Evolutionary conservation across 1,140 invertebrate species (phyloP), one percentile per base, ranked within the genome.

Genomic region (Trigoniulus corallinus): DNA sequence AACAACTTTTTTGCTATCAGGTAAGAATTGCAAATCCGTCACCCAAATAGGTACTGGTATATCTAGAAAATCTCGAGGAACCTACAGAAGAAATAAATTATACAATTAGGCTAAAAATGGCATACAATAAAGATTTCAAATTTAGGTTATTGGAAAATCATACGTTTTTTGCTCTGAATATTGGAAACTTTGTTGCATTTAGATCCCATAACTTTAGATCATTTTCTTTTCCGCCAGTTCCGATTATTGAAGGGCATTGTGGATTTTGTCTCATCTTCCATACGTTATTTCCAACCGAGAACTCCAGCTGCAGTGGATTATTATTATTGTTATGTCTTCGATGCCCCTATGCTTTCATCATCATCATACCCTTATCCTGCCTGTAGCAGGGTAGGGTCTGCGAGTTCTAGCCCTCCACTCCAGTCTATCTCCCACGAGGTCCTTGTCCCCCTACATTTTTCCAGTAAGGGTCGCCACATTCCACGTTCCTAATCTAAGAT

Each of bases 1-100:
- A 1, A 84, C 58, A 47, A 74, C 66, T 22, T 70, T 69, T 23
- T 70, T 60, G 20, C 59, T 62, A 26, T 69, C 57, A 21, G 65
- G 66, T 48, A 81, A 54, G 62, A 84, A 87, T 3, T 73, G 66
- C 1, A 82, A 64, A 57, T 80, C 81, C 2, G 75, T 74, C 23
- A 85, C 75, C 82, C 82, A 87, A 15, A 88, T 71, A 0, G 84
- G 82, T n/a, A 80, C 75, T 53, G 80, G 64, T 12, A 88, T 61
- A 57, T 87, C 75, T 13, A 88, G 61, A 69, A 75, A 80, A 63
- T 87, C 83, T 61, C 81, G 74, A 3, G 71, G 67, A 23, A 84
- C 68, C 68, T 82, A 29, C 41, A 60, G 56, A 46, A 51, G 51
- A 47, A 61, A 66, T 52, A 59, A 59, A 49, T 7, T 45, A 18